Percentiles rank a stretch among this genome's conserved stretches.
phyloP scores from a whole-genome alignment of 2,113 vertebrate species.

The Rutilus rutilus region DNA sequence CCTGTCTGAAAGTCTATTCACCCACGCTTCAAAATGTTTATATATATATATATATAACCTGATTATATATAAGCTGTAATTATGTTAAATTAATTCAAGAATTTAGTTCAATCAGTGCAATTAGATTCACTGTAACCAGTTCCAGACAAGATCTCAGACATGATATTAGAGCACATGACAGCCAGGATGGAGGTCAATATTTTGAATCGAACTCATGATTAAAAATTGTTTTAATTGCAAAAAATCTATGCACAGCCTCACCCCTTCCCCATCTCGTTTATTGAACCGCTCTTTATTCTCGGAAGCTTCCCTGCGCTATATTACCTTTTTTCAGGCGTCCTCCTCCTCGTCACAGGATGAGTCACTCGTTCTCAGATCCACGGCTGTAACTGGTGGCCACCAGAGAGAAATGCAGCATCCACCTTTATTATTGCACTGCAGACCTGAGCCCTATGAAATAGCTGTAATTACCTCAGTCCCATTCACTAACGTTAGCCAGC shows the following conservation, averaged over 20 bases:
- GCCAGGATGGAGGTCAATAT: not conserved
- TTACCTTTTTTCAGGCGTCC: not conserved
- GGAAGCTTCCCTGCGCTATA: slow-evolving; percentile 14
- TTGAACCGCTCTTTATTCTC: slow-evolving; percentile 1
- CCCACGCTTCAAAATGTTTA: no score
- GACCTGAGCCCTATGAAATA: slow-evolving; percentile 59
- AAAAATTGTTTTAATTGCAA: not conserved
- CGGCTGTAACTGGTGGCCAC: not conserved
- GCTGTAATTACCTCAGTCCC: slow-evolving; percentile 67
- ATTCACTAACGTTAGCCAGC: slow-evolving; percentile 59
- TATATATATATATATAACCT: no score
- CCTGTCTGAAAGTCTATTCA: no score
- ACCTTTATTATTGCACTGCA: slow-evolving; percentile 28
- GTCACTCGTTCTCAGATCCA: slow-evolving; percentile 27
- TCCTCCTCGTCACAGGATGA: slow-evolving; percentile 30
- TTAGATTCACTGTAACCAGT: not conserved
- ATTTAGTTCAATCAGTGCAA: not conserved
- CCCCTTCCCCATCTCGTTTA: not conserved
- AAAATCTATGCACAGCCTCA: slow-evolving; percentile 4
- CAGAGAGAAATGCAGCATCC: slow-evolving; percentile 16
- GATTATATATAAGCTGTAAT: not conserved
- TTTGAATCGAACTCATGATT: slow-evolving; percentile 2
- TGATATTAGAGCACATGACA: not conserved
- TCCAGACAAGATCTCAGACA: slow-evolving; percentile 16
- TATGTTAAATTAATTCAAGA: not conserved